Evolutionary conservation across 2,797 vertebrate genomes (phyloP), one percentile per base, ranked within the genome.

Genomic region (Synanceia verrucosa): DNA sequence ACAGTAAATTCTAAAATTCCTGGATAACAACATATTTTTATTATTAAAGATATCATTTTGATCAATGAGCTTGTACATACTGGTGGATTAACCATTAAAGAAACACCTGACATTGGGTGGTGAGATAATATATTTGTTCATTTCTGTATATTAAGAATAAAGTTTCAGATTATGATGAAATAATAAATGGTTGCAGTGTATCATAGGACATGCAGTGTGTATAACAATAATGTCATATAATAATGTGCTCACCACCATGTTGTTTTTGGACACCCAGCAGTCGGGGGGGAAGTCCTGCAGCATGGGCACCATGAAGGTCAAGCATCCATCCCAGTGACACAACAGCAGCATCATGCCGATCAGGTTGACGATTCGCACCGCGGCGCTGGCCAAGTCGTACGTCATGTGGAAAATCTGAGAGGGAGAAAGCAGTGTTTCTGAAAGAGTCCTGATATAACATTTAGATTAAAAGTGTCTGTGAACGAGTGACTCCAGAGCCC

Each of bases 331-430:
- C 97, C 97, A 99, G 89, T 99, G 97, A 60, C 97, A 99, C 1
- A 99, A 85, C 63, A 99, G 93, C 63, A 99, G 91, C 97, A 99
- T 99, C 96, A 98, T 99, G 29, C 96, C 97, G 2, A 99, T 98
- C 83, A 99, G 89, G 89, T 99, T 99, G 78, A 96, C 86, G 66
- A 98, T 98, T 28, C 97, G 95, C 91, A 98, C 92, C 76, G 96
- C 97, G 0, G 97, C 97, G 0, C 97, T 98, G 66, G 97, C 97
- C 89, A 98, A 92, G 82, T 99, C 97, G 4, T 98, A 98, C 0
- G 97, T 98, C 96, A 98, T 98, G 84, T 98, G 96, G 91, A 96
- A 98, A 66, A 98, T 97, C 97, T 98, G 89, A 2, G 9, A 57
- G 23, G 57, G 26, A 64, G 11, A 41, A 60, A 64, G 12, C 46